Evolutionary conservation across 1,140 invertebrate genomes (phyloP), one percentile per base, ranked within the genome.

Genomic region (Dinoponera quadriceps): DNA sequence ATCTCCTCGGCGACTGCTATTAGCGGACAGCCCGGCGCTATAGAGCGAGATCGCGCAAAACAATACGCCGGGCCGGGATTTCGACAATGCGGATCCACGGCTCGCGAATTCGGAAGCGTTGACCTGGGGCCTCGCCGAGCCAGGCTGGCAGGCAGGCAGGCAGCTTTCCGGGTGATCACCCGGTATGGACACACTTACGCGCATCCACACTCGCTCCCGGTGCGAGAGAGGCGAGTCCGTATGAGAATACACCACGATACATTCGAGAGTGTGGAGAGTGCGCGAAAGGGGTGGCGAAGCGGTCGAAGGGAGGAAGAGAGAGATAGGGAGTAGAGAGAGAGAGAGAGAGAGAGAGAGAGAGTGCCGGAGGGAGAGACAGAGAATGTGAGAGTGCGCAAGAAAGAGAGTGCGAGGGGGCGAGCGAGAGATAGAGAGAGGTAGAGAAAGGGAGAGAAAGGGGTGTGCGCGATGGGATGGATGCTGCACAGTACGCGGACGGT

Each of bases 401-500:
- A 54, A 66, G 57, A 63, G 18, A 72, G 27, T 29, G 74, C 65
- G 16, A 66, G 57, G 75, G 59, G 25, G 83, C 59, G 72, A 62
- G 72, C 71, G 38, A 82, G 81, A 84, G 62, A 66, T 74, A 33
- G 83, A 71, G 29, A 29, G 60, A 68, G 57, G 55, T n/a, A 72
- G 87, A 73, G 84, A 75, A 78, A 83, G 85, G 81, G 73, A 86
- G 81, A 83, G 83, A 86, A 83, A 86, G 88, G 88, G 57, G 78
- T 83, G 33, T 78, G 77, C 87, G 69, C 69, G 78, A 85, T 72
- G 91, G 91, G 91, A 92, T 92, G 92, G 90, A 93, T 92, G 91
- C 88, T 91, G 89, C 89, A 92, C 88, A 91, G 91, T 92, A 86
- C 90, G 91, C 92, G 92, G 92, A 93, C 91, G 92, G 93, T 93